These are phyloP conservation scores for Neodiprion lecontei DNA, from an alignment of 1,140 invertebrate species.

Conservation along the genomic window DNA sequence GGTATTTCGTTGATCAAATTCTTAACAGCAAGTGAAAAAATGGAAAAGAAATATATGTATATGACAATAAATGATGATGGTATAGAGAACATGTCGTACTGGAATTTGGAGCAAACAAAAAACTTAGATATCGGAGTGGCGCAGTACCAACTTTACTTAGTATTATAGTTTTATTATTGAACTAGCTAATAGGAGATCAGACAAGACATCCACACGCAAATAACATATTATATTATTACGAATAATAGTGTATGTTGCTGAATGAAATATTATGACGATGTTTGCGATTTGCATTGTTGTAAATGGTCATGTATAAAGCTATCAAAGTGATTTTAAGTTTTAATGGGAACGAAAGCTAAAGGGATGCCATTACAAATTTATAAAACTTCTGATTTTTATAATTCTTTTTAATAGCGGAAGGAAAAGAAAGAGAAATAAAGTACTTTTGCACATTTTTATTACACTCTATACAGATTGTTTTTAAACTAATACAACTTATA, in stretches of 20 bases:
- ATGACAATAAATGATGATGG: not conserved
- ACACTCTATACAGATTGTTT: conserved; percentile 6
- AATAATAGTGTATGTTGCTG: conserved; percentile 53
- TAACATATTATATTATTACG: conserved; percentile 56
- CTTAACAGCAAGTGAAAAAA: not conserved
- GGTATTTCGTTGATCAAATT: conserved; percentile 1
- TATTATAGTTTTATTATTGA: conserved; percentile 61
- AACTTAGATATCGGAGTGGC: conserved; percentile 51
- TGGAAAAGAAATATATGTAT: conserved; percentile 3
- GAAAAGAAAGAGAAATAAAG: not conserved
- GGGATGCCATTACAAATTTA: conserved; percentile 57
- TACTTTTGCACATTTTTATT: conserved; percentile 9
- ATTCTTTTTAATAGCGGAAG: conserved; percentile 7
- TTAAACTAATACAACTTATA: not conserved
- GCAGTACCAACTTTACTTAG: conserved; percentile 54
- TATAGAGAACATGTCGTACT: not conserved
- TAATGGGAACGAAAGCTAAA: conserved; percentile 45
- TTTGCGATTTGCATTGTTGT: conserved; percentile 62
- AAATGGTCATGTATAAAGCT: conserved; percentile 63
- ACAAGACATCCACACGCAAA: conserved; percentile 56
- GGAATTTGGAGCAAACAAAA: conserved; percentile 23
- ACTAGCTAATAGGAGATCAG: conserved; percentile 52
- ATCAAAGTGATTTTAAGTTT: conserved; percentile 61
- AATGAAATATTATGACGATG: conserved; percentile 62
- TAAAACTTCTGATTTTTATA: conserved; percentile 40